Evolutionary conservation across 2,113 vertebrate species (phyloP).

Genomic region (Boulengeromyrus knoepffleri): DNA sequence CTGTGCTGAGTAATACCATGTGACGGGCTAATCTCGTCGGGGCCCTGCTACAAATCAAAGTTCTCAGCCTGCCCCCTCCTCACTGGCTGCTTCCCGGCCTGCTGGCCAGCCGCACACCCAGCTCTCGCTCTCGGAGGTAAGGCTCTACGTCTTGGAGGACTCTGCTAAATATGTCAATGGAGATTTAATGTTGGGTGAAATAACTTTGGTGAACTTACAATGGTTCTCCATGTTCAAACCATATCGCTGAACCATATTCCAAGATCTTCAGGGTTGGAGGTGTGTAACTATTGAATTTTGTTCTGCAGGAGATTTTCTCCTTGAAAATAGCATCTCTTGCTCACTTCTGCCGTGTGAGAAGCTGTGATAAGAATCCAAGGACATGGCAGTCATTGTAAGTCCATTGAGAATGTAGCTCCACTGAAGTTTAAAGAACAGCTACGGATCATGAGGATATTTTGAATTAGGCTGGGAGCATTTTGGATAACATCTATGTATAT

Average conservation of each 20-base stretch:
- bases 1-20: conserved; percentile 63
- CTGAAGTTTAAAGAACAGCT: not conserved
- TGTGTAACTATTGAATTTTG: not conserved
- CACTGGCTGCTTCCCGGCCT: conserved; percentile 28
- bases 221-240: not conserved
- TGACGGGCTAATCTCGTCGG: conserved; percentile 71
- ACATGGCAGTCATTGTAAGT: conserved; percentile 65
- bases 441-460: not conserved
- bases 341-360: conserved; percentile 31
- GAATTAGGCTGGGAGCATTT: not conserved
- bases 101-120: conserved; percentile 11
- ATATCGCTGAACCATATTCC: not conserved
- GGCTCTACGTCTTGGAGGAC: conserved; percentile 8
- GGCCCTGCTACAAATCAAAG: conserved; percentile 61
- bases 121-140: conserved; percentile 47
- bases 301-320: not conserved
- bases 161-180: not conserved
- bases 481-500: not conserved
- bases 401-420: not conserved
- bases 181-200: not conserved
- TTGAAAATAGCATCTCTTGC: conserved; percentile 17
- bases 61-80: conserved; percentile 31
- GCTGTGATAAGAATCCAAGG: conserved; percentile 39
- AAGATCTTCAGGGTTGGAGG: not conserved
- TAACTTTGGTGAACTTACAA: not conserved